These are phyloP conservation scores for Sterna hirundo DNA, from an alignment of 2,113 vertebrate species.

Conservation along the genomic window DNA sequence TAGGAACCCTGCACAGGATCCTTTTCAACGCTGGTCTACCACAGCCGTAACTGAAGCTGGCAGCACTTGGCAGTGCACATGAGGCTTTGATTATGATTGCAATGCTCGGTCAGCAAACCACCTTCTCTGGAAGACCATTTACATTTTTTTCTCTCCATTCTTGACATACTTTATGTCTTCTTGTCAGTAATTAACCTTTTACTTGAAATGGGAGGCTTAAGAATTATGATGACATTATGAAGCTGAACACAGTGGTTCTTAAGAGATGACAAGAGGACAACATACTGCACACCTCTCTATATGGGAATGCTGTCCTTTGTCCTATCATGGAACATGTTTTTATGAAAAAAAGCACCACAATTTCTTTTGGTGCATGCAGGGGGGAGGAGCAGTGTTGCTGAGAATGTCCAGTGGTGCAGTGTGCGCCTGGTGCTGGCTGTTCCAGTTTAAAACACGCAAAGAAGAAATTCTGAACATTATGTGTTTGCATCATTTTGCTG, in stretches of 20 bases:
- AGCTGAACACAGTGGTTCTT: neutral
- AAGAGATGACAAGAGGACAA: neutral
- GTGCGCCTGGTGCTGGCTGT: neutral
- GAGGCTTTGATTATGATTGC: neutral
- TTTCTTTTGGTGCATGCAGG: neutral
- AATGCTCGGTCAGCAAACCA: conserved; percentile 4
- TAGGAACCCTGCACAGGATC: neutral
- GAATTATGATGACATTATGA: conserved; percentile 22
- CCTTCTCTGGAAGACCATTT: conserved; percentile 2
- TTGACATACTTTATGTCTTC: conserved; percentile 25
- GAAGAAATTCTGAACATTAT: neutral
- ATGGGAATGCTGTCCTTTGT: neutral
- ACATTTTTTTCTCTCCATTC: neutral
- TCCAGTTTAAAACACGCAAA: neutral
- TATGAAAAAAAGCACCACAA: neutral
- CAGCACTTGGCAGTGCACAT: neutral
- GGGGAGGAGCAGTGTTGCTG: neutral
- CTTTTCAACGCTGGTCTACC: neutral
- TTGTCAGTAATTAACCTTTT: conserved; percentile 60
- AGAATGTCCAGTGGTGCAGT: neutral
- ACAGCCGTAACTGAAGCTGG: neutral
- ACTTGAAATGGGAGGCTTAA: conserved; percentile 32
- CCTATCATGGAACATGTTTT: neutral
- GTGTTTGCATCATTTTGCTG: neutral
- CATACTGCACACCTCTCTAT: neutral